Percentiles rank a stretch among this genome's conserved stretches.
Evolutionary conservation across 2,113 vertebrate genomes (phyloP).

Genomic region (Choloepus hoffmanni): DNA sequence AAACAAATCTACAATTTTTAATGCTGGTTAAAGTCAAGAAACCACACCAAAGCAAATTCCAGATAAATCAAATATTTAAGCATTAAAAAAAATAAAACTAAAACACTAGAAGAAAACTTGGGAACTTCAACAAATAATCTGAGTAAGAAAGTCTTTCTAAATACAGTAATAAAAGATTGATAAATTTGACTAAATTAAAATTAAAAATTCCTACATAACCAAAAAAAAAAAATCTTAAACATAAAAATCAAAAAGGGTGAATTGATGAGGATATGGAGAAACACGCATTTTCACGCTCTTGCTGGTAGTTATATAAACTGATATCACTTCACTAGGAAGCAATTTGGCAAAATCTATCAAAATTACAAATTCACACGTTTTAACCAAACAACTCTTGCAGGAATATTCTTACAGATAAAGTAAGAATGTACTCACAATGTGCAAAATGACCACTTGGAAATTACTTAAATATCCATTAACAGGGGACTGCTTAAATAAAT

Average conservation of each 20-base stretch:
- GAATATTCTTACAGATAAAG: slow-evolving; percentile 15
- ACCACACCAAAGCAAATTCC: slow-evolving; percentile 4
- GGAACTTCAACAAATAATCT: neutral
- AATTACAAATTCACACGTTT: neutral
- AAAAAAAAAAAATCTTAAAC: neutral
- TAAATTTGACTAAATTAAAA: slow-evolving; percentile 17
- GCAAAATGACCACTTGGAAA: neutral
- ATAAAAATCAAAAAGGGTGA: neutral
- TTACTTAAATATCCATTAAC: slow-evolving; percentile 15
- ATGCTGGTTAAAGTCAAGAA: slow-evolving; percentile 13
- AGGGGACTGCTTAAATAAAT: neutral
- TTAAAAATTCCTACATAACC: neutral
- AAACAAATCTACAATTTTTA: slow-evolving; percentile 32
- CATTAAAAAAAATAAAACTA: neutral
- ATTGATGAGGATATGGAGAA: neutral
- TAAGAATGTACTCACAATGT: neutral
- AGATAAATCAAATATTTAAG: slow-evolving; percentile 26
- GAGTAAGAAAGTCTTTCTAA: neutral
- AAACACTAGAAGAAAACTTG: neutral
- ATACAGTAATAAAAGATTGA: neutral
- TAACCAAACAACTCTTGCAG: neutral
- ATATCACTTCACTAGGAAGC: neutral
- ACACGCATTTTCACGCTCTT: neutral
- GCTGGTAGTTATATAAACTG: neutral
- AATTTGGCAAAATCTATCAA: neutral